phyloP scores from a whole-genome alignment of 2,797 vertebrate species.

The Myotis pilosus region DNA sequence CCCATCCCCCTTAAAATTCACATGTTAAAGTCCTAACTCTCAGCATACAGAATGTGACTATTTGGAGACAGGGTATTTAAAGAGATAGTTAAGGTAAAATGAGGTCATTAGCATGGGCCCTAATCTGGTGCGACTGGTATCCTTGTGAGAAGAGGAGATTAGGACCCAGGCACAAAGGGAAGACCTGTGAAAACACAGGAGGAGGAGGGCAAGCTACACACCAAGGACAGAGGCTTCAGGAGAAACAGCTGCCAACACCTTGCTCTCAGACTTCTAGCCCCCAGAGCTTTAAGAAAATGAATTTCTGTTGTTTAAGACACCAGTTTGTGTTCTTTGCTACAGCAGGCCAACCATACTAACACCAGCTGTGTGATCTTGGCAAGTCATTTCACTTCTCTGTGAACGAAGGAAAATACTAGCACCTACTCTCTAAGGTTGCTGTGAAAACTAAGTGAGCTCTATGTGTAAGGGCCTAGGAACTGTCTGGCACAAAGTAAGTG shows the following conservation, averaged over 20 bases:
- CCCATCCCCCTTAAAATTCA: neutral
- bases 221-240: neutral
- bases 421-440: neutral
- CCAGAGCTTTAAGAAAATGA: neutral
- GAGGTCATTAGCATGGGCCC: neutral
- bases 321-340: accelerated
- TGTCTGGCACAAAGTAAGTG: neutral
- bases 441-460: neutral
- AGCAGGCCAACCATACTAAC: neutral
- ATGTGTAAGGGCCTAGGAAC: neutral
- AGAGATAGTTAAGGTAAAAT: neutral
- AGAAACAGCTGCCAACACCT: neutral
- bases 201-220: neutral
- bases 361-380: neutral
- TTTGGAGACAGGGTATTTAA: neutral
- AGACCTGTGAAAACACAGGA: neutral
- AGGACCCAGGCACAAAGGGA: neutral
- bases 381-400: neutral
- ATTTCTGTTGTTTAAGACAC: no score
- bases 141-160: neutral
- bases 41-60: neutral
- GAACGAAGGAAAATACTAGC: neutral
- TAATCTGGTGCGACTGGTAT: neutral
- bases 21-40: neutral
- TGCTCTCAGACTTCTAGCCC: neutral